Percentiles rank a stretch among this genome's conserved stretches.
These are phyloP conservation scores for Rhyacophila brunnea DNA, from an alignment of 1,140 invertebrate genomes.

Conservation along the genomic window DNA sequence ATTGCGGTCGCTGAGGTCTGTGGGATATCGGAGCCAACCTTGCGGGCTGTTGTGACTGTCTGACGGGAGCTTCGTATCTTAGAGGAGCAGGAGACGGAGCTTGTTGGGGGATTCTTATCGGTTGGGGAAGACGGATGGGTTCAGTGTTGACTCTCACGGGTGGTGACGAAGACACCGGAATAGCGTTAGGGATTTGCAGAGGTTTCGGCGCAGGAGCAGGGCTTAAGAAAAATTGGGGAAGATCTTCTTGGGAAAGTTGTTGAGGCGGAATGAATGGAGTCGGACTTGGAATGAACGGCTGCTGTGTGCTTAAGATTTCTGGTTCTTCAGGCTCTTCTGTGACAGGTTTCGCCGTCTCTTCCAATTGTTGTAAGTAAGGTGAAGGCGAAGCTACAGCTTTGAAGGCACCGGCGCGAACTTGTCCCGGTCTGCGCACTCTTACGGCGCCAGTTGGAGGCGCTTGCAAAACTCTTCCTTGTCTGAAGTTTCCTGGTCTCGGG, in stretches of 20 bases:
- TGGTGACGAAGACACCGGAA: conserved; percentile 43
- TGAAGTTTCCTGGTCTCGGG: conserved; percentile 43
- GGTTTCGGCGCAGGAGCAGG: conserved; percentile 52
- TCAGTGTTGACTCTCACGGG: conserved; percentile 39
- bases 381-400: conserved; percentile 54
- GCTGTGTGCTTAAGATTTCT: conserved; percentile 37
- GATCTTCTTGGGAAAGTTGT: conserved; percentile 48
- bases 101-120: conserved; percentile 37
- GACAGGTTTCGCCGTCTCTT: conserved; percentile 56
- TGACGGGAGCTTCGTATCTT: conserved; percentile 41
- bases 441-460: conserved; percentile 37
- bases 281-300: conserved; percentile 23
- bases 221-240: conserved; percentile 42
- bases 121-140: conserved; percentile 38
- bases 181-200: conserved; percentile 40
- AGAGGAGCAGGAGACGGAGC: conserved; percentile 39
- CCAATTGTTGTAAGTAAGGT: conserved; percentile 51
- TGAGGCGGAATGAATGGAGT: conserved; percentile 40
- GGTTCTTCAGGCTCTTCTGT: conserved; percentile 58
- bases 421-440: conserved; percentile 52
- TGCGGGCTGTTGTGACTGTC: conserved; percentile 44
- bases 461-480: conserved; percentile 47
- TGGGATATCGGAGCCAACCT: conserved; percentile 49
- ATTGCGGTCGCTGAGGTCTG: conserved; percentile 50
- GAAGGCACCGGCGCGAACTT: conserved; percentile 51